Base-by-base conservation (phyloP, 2,888 invertebrate genomes). In the Imbricaverruca yamaguchii region DNA sequence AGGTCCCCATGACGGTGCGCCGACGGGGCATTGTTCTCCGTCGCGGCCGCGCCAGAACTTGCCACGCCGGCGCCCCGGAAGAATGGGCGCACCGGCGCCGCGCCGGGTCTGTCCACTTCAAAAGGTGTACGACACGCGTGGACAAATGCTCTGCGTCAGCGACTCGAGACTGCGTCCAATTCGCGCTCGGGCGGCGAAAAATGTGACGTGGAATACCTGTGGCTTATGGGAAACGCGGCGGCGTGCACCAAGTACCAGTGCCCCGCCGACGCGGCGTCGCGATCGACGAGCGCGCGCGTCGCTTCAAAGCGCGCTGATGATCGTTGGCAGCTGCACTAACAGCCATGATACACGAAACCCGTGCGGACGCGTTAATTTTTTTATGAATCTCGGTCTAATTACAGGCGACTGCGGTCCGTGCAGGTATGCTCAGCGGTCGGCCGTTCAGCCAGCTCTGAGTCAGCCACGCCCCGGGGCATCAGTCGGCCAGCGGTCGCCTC, bases 121-220 rank as follows among this genome's bases (percentile, higher is more conserved):
- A 74, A 74, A 74, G 74, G 74, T 74, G 74, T 74, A 74, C 55
- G 23, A 10, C 18, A 9, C 55, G 74, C 53, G 23, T 6, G 55
- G 74, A 74, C 10, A 21, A 55, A 74, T 74, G 55, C 9, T 7
- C 55, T 53, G 18, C 74, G 74, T 53, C 74, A 23, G 11, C 65
- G 23, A 11, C 12, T 6, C 18, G 53, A 18, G 74, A 21, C 55
- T 74, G 74, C 55, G 74, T 18, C 15, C 53, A 13, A 53, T 74
- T 53, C 53, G 55, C 53, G 53, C 21, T 1, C 3, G 18, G 74
- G 21, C 69, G 21, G 55, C 8, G 10, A 21, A 39, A 55, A 74
- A 74, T 74, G 74, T 21, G 74, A 74, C 74, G 74, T 74, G 53
- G 53, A 74, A 74, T 74, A 74, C 55, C 74, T 74, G 74, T 21